Base-by-base conservation (phyloP, 2,888 invertebrate species). In the Dysmachus trigonus region DNA sequence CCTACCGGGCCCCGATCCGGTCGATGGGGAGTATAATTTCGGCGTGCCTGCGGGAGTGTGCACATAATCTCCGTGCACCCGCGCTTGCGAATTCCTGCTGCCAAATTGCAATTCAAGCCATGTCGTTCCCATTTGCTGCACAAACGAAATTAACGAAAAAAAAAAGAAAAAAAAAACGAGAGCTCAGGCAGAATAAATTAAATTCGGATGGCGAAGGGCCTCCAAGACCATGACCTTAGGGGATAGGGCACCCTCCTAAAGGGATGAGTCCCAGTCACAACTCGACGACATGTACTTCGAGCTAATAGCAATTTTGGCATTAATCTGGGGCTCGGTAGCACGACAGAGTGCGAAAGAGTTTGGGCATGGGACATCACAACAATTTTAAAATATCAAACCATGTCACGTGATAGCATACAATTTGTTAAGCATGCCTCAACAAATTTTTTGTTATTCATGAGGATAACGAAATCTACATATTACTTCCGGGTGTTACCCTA, bases 121-220 rank as follows among this genome's bases (percentile, higher is more conserved):
- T 47, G 77, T 77, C 77, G 77, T 31, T 47, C 30, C 51, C 77
- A 77, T 77, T 77, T 51, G 30, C 47, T 77, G n/a, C 47, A 77
- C 77, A 77, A 47, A 22, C 77, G 27, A 77, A 74, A 74, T 74
- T 74, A 74, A 74, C 74, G 35, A 33, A 74, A 77, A 74, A 77
- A 47, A 74, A 33, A 38, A 76, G 13, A 1, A 22, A 1, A 71
- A 27, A 30, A 47, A 62, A 62, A 10, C 7, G 8, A 10, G 38
- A 77, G n/a, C 47, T 30, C 47, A 77, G 47, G 27, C 51, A 15
- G 31, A 77, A 77, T 77, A 47, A 77, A 77, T 77, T 77, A 30
- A 77, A 77, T 77, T 77, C 27, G 7, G 13, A 77, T 13, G n/a
- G 27, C 4, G 18, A 18, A 18, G 62, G 3, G 27, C 27, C 8